Evolutionary conservation across 2,113 vertebrate genomes (phyloP).

Genomic region (Piaya cayana): DNA sequence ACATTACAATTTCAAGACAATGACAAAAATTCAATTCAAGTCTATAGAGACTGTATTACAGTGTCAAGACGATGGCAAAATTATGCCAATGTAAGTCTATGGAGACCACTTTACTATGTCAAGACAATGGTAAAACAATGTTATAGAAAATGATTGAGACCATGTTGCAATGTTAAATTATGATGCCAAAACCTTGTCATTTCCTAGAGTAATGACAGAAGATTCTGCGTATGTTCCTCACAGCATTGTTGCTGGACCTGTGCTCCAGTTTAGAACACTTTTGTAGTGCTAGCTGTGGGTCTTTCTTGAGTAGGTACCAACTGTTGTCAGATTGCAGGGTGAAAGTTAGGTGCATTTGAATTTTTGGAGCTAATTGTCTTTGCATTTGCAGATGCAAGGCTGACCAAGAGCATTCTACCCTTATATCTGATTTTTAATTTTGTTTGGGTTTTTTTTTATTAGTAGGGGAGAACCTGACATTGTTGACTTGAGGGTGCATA

Average conservation of each 20-base stretch:
- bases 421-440: neutral
- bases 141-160: slow-evolving; percentile 77
- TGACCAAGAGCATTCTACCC: neutral
- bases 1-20: slow-evolving; percentile 83
- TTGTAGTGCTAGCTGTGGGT: neutral
- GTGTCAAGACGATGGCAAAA: slow-evolving; percentile 81
- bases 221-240: slow-evolving; percentile 38
- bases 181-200: slow-evolving; percentile 81
- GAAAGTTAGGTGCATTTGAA: neutral
- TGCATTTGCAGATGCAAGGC: neutral
- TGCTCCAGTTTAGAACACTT: neutral
- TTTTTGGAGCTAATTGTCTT: neutral
- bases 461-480: neutral
- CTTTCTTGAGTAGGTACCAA: neutral
- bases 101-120: slow-evolving; percentile 81
- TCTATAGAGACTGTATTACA: slow-evolving; percentile 82
- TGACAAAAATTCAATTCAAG: slow-evolving; percentile 82
- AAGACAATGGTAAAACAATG: slow-evolving; percentile 79
- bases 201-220: slow-evolving; percentile 63
- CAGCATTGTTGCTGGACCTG: neutral
- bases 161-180: slow-evolving; percentile 77
- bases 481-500: neutral
- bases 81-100: slow-evolving; percentile 77
- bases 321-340: neutral
- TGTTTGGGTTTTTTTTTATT: neutral